Evolutionary conservation across 2,113 vertebrate species (phyloP).

Genomic region (Circaetus gallicus): DNA sequence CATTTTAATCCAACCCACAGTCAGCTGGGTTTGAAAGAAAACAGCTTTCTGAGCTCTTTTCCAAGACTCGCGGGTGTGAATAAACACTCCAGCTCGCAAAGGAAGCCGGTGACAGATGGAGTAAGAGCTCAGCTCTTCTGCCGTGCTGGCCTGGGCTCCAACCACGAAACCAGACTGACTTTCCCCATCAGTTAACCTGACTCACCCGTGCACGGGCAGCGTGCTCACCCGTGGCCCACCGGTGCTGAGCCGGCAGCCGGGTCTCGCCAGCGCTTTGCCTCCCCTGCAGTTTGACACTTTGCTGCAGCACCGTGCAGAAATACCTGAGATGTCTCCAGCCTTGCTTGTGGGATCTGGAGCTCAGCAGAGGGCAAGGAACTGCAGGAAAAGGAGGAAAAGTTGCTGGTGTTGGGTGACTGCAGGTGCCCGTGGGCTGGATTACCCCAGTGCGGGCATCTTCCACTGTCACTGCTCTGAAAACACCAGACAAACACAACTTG

Average conservation of each 20-base stretch:
- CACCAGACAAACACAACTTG: too few species aligned
- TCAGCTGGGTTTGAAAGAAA: neutral
- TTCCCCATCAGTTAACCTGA: neutral
- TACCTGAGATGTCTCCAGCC: neutral
- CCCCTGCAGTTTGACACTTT: neutral
- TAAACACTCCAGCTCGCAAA: constrained; percentile 6
- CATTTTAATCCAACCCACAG: neutral
- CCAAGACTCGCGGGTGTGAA: neutral
- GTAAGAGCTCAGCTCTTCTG: constrained; percentile 37
- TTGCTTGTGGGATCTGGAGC: accelerated
- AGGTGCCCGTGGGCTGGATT: neutral
- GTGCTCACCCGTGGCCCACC: neutral
- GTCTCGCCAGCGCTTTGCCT: neutral
- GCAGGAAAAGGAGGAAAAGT: neutral
- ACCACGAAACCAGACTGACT: neutral
- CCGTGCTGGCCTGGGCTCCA: neutral
- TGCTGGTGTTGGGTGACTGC: neutral
- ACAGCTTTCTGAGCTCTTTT: constrained; percentile 37
- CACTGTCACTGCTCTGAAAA: neutral
- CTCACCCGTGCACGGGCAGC: neutral
- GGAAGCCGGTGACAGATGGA: constrained; percentile 41
- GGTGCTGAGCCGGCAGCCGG: neutral
- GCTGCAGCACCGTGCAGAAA: neutral
- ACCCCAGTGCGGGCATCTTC: neutral
- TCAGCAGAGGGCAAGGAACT: neutral